Percentiles rank a stretch among this genome's conserved stretches.
Evolutionary conservation across 2,888 invertebrate species (phyloP).

Genomic region (Trachelus stipa): DNA sequence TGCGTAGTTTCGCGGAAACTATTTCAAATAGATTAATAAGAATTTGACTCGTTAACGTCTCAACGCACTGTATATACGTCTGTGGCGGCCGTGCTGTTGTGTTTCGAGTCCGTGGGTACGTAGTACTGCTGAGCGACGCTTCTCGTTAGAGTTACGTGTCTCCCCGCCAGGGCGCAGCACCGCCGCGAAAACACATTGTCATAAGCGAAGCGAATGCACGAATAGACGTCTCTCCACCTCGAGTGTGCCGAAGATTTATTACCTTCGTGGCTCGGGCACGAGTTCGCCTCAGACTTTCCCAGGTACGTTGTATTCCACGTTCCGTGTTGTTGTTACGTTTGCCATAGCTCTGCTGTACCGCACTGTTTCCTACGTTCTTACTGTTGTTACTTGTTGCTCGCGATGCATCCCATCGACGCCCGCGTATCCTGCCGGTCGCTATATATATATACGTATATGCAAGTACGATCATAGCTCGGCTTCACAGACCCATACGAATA

Average conservation of each 20-base stretch:
- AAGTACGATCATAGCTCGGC: conserved; percentile 2
- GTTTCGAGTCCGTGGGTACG: background rate
- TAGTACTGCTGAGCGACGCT: background rate
- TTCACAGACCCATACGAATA: conserved; percentile 32
- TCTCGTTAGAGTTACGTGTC: conserved; percentile 8
- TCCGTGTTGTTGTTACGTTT: background rate
- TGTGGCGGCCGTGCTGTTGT: background rate
- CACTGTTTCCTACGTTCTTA: background rate
- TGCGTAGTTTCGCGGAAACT: conserved; percentile 17
- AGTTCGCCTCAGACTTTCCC: conserved; percentile 53
- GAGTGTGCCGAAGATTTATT: conserved; percentile 63
- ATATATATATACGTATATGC: conserved; percentile 6
- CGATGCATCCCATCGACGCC: background rate
- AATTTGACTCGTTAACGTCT: background rate
- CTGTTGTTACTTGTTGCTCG: background rate
- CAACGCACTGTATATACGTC: background rate
- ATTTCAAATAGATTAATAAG: background rate
- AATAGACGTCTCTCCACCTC: conserved; percentile 50
- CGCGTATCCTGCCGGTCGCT: background rate
- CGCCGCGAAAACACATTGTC: conserved; percentile 31
- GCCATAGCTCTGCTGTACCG: background rate
- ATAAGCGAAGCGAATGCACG: conserved; percentile 24
- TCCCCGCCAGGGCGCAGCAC: conserved; percentile 11
- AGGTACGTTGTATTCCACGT: conserved; percentile 29
- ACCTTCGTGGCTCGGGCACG: conserved; percentile 33